Base-by-base conservation (phyloP, 2,888 invertebrate genomes). In the Candidula unifasciata region DNA sequence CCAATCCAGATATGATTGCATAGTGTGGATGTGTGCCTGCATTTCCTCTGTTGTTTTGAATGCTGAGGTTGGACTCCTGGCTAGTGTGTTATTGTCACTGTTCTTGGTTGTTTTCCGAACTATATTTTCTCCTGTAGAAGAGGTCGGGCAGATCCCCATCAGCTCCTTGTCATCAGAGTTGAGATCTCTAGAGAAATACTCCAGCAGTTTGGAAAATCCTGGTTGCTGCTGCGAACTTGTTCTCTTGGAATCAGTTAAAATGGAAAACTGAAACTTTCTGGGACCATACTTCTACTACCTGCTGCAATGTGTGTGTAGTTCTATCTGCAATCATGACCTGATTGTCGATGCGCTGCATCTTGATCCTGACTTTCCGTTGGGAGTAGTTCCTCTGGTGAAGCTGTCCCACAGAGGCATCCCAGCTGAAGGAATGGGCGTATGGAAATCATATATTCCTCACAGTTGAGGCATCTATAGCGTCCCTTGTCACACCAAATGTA, bases 31-130 rank as follows among this genome's bases (percentile, higher is more conserved):
- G 0, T 94, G 95, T 5, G 96, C 97, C 0, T 97, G 97, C 93
- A 89, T 96, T 8, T 94, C 95, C 0, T 97, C 97, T 0, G 94
- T 96, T 18, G 90, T 97, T 27, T 93, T 97, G 64, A 96, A 97
- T 92, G 97, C 97, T 84, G 97, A 97, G 90, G 94, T 96, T 90
- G 98, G 98, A 0, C 94, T 98, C 3, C 95, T 95, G 0, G 95
- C 96, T 0, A 97, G 97, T 2, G 95, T 97, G 0, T 91, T 95
- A 6, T 94, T 96, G n/a, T 96, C 97, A 37, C 93, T 97, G 2
- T 94, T 96, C 0, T 96, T 96, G 57, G 94, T 97, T 79, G 95
- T 97, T 90, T 94, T 96, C 37, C 95, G 96, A 74, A 93, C 94
- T 79, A 93, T 94, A 84, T 92, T 93, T 93, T 35, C 79, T n/a